These are phyloP conservation scores for Seira ritae DNA, from an alignment of 2,888 invertebrate species.

Conservation along the genomic window DNA sequence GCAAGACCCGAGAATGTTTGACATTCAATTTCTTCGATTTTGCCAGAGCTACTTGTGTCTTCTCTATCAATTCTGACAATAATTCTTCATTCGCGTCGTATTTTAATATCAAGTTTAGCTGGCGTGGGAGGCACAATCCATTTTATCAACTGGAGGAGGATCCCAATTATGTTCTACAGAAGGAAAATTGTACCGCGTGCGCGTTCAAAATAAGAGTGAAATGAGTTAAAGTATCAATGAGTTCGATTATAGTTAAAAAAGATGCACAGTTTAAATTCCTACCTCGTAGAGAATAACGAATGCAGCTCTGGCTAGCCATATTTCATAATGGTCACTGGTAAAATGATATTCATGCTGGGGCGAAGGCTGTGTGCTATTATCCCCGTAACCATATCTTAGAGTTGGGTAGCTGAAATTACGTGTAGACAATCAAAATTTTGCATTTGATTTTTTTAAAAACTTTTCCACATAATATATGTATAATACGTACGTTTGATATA, in stretches of 20 bases:
- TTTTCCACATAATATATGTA: neutral
- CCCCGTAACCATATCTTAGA: slow-evolving; percentile 28
- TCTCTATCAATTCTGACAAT: too few relatives aligned
- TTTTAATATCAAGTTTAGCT: slow-evolving; percentile 86
- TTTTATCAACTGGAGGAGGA: slow-evolving; percentile 91
- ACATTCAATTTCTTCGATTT: too few relatives aligned
- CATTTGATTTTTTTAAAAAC: neutral
- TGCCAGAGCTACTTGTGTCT: too few relatives aligned
- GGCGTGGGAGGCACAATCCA: slow-evolving; percentile 97
- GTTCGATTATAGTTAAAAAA: too few relatives aligned
- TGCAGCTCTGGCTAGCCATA: slow-evolving; percentile 56
- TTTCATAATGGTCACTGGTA: slow-evolving; percentile 43
- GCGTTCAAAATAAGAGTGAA: too few relatives aligned
- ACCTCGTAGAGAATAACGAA: slow-evolving; percentile 59
- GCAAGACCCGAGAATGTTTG: too few relatives aligned
- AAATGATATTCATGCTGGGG: slow-evolving; percentile 52
- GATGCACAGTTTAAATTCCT: too few relatives aligned
- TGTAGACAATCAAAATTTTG: too few relatives aligned
- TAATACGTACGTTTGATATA: too few relatives aligned
- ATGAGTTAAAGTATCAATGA: too few relatives aligned
- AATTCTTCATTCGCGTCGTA: slow-evolving; percentile 90
- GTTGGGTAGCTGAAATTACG: slow-evolving; percentile 51
- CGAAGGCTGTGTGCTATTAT: too few relatives aligned
- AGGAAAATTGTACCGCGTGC: too few relatives aligned
- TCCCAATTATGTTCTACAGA: slow-evolving; percentile 90